Evolutionary conservation across 1,140 invertebrate species (phyloP), one percentile per base, ranked within the genome.

Genomic region (Trichogramma pretiosum): DNA sequence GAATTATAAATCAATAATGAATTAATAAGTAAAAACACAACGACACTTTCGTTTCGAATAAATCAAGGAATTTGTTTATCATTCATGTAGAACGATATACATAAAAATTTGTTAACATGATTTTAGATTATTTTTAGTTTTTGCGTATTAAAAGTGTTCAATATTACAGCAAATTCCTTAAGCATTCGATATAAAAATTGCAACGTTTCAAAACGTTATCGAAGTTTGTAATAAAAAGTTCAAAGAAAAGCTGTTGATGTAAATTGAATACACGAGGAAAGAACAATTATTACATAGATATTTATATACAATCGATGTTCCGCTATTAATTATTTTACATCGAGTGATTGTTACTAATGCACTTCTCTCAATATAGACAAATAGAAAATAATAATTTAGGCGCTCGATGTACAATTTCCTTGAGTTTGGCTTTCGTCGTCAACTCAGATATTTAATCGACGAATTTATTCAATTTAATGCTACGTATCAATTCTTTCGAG

Each of bases 231-330:
- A 28, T 7, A 28, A 28, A 11, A 28, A n/a, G n/a, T n/a, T n/a
- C n/a, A n/a, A n/a, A n/a, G n/a, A n/a, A n/a, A n/a, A n/a, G n/a
- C n/a, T n/a, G n/a, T n/a, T 37, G 10, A 21, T 30, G 21, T 43
- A 43, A 43, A 43, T 18, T 46, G 35, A 28, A 46, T 39, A 53
- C 42, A 48, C 48, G 30, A 41, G 37, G 51, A 45, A 38, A 47
- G 37, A 56, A 57, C 54, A 56, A 57, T 55, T 59, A 57, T 57
- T 55, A 54, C 50, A 52, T 36, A 52, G 57, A 56, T 60, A 57
- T 60, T 54, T 57, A 60, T 54, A 60, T 37, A 48, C 42, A 41
- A 50, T 53, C 50, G 54, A 38, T 17, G 35, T 37, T 37, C 42
- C 45, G 39, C 48, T 46, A 38, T 11, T 47, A 38, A 40, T 48